Base-by-base conservation (phyloP, 1,140 invertebrate genomes). In the Drosophila fuyamai region DNA sequence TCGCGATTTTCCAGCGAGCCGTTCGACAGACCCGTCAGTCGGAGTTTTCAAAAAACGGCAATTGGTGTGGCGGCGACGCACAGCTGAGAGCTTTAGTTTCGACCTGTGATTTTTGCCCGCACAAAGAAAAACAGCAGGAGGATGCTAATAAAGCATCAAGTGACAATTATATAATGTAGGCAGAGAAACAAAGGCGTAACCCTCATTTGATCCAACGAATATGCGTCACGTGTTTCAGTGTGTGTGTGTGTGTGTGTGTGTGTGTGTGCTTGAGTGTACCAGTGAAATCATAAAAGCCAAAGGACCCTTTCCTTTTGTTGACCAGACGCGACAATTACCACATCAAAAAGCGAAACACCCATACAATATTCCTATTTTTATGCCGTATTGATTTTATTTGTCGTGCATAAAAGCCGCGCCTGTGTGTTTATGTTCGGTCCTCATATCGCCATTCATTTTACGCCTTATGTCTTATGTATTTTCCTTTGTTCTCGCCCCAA, bases 351-450 rank as follows among this genome's bases (percentile, higher is more conserved):
- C 72, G 60, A 84, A 47, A 76, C 46, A 14, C 51, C 53, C 50
- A 47, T 38, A 59, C 59, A 66, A 77, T 70, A 72, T 72, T 62
- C 68, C 59, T 58, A 77, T 68, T 81, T 83, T 85, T 84, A 84
- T 40, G 77, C 73, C 67, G 53, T 77, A 81, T 84, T 84, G 81
- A 84, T 84, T 84, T 84, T 85, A 73, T 76, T 81, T 84, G 72
- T 62, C 77, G 71, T 83, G 78, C 72, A 85, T 82, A 76, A 84
- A 75, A 71, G 43, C 50, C 68, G 36, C 51, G 55, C 35, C 60
- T 48, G n/a, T 36, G 48, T 62, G 43, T 40, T 36, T 43, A 47
- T 44, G n/a, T 47, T 13, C 60, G 35, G 9, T 53, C 38, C 56
- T 54, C 60, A 35, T 66, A 46, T 48, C 47, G 38, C 54, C 46